Base-by-base conservation (phyloP, 2,888 invertebrate species). In the Drosophila dives region DNA sequence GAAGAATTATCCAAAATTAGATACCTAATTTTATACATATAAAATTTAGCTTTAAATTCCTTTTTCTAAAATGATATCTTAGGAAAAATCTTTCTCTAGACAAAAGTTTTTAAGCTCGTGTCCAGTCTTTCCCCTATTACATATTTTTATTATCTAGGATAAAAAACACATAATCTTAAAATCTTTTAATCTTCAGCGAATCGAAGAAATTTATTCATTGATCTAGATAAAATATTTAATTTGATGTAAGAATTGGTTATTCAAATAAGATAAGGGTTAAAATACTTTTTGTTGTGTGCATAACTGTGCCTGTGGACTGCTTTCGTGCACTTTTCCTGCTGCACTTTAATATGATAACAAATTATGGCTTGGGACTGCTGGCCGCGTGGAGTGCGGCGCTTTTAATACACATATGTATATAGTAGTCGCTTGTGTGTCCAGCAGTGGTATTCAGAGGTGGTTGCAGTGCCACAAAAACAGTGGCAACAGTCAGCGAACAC, bases 281-380 rank as follows among this genome's bases (percentile, higher is more conserved):
- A 45, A 45, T 49, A 17, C 11, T 51, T 33, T 54, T 38, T 26
- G 12, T 29, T n/a, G 38, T 5, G 55, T 55, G 55, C 23, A 55
- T 73, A 75, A 78, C 78, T 77, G 72, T 83, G 76, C 64, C 82
- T 64, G 45, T 50, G 56, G 61, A 74, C 55, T 75, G 54, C 36
- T 54, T 23, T 20, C 8, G 79, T 38, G 63, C 15, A 56, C 56
- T 67, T 68, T 81, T 77, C 81, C 73, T 88, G 79, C 74, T 79
- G 82, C 86, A 77, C 78, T 77, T 80, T 90, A 90, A 91, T 90
- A 90, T 88, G 91, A 90, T 90, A 90, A 90, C 90, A 90, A 91
- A 91, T 90, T 91, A 91, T 91, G 90, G 86, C 74, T 75, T 80
- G 77, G 76, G 75, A 59, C 69, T 51, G 11, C 56, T 20, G n/a